A percentile compares a stretch with the other conserved stretches of the same genome.
phyloP scores from a whole-genome alignment of 1,140 invertebrate species.

The Ooceraea biroi region DNA sequence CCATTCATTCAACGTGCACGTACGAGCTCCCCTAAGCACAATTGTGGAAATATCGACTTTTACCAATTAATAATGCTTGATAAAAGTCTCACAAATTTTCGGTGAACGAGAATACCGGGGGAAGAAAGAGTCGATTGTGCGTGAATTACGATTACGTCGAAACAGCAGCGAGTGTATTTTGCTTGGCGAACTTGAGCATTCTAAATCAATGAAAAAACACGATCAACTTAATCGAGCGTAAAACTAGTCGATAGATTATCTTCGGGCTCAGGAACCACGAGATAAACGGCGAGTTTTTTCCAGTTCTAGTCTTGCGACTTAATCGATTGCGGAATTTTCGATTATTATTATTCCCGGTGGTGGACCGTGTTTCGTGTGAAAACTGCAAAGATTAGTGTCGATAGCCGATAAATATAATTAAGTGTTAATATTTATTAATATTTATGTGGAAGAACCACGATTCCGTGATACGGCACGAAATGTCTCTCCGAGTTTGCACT shows the following conservation, averaged over 20 bases:
- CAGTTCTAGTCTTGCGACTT: constrained; percentile 4
- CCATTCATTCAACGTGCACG: not conserved
- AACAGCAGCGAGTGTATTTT: not conserved
- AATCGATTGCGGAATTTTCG: not conserved
- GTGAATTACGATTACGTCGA: not conserved
- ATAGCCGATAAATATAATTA: not conserved
- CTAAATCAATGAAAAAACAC: not conserved
- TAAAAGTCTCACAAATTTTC: not conserved
- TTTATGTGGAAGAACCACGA: not conserved
- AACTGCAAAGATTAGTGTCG: not conserved
- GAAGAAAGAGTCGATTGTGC: no score
- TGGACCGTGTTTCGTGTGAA: not conserved
- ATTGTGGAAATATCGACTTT: constrained; percentile 23
- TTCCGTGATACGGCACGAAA: not conserved
- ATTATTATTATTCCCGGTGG: not conserved
- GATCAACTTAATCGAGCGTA: not conserved
- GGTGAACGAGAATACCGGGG: not conserved
- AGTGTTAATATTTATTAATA: not conserved
- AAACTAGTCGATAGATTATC: constrained; percentile 16
- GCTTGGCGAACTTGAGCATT: not conserved
- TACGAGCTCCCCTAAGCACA: not conserved
- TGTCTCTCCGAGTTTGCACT: not conserved
- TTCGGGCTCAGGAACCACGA: not conserved
- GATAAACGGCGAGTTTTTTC: not conserved
- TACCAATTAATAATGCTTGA: not conserved